phyloP scores from a whole-genome alignment of 2,797 vertebrate species.

The Scleropages formosus region DNA sequence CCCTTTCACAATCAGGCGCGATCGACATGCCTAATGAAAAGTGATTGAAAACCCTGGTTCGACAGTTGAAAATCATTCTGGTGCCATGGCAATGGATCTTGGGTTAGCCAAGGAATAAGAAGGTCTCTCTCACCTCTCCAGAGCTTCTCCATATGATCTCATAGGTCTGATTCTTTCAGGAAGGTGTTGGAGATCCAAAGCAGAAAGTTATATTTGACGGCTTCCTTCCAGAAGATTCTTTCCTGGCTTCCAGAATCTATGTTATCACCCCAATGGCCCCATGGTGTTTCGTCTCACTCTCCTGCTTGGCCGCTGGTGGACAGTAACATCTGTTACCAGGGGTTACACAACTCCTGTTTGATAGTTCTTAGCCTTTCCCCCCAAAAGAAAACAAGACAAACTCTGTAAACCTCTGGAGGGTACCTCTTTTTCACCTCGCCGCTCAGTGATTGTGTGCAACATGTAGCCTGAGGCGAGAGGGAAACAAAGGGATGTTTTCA shows the following conservation, averaged over 20 bases:
- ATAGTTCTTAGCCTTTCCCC: background rate
- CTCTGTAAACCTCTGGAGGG: conserved; percentile 13
- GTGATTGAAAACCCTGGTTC: background rate
- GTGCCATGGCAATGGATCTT: too few species aligned
- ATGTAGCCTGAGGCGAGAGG: conserved; percentile 21
- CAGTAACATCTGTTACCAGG: background rate
- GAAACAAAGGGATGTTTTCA: background rate
- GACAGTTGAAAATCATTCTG: background rate
- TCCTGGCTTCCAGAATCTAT: too few species aligned
- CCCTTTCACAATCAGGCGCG: too few species aligned
- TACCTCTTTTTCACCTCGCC: conserved; percentile 10
- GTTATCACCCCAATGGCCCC: background rate
- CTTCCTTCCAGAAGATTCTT: too few species aligned
- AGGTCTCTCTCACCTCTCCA: too few species aligned
- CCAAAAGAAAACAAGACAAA: conserved; percentile 7
- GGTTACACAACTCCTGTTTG: background rate
- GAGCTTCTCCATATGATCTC: too few species aligned
- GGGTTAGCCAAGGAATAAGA: too few species aligned
- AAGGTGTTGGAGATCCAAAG: too few species aligned
- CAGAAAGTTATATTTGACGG: too few species aligned
- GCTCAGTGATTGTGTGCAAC: conserved; percentile 24
- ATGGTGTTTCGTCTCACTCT: background rate
- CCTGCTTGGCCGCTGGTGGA: background rate
- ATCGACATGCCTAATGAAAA: too few species aligned
- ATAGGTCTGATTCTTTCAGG: too few species aligned